Percentiles rank a stretch among this genome's conserved stretches.
Evolutionary conservation across 2,113 vertebrate species (phyloP).

Genomic region (Xyrauchen texanus): DNA sequence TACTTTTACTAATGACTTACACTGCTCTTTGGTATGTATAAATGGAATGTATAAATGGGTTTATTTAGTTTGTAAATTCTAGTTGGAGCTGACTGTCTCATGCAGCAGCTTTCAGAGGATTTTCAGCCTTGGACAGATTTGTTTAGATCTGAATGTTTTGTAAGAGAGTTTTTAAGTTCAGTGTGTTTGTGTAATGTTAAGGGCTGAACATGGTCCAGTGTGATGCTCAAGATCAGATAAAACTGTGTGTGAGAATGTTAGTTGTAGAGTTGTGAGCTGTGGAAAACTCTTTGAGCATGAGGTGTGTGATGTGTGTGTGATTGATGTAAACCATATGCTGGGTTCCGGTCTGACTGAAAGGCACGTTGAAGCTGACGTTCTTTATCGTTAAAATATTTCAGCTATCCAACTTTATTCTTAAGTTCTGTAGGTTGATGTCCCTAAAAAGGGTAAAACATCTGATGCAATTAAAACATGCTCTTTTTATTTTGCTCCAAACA

Average conservation of each 20-base stretch:
- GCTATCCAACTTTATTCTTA: too few species aligned
- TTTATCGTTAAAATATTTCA: too few species aligned
- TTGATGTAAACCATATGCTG: conserved; percentile 13
- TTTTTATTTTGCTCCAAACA: too few species aligned
- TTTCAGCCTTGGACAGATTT: neutral
- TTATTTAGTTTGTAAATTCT: neutral
- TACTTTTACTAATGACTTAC: neutral
- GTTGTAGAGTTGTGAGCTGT: conserved; percentile 11
- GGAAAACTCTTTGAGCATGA: neutral
- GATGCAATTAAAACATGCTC: too few species aligned
- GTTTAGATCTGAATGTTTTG: neutral
- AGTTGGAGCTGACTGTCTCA: neutral
- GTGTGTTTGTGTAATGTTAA: neutral
- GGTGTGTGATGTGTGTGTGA: neutral
- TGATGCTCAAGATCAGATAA: neutral
- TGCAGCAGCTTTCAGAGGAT: neutral
- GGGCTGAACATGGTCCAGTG: neutral
- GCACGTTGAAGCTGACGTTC: neutral
- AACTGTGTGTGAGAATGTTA: neutral
- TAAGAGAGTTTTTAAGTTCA: neutral
- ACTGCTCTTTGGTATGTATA: neutral
- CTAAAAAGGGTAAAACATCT: too few species aligned
- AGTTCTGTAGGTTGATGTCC: too few species aligned
- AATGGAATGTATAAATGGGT: neutral
- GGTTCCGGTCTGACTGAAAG: neutral